Base-by-base conservation (phyloP, 53 echinoderm and acorn worm genomes). In the Echinarachnius parma region DNA sequence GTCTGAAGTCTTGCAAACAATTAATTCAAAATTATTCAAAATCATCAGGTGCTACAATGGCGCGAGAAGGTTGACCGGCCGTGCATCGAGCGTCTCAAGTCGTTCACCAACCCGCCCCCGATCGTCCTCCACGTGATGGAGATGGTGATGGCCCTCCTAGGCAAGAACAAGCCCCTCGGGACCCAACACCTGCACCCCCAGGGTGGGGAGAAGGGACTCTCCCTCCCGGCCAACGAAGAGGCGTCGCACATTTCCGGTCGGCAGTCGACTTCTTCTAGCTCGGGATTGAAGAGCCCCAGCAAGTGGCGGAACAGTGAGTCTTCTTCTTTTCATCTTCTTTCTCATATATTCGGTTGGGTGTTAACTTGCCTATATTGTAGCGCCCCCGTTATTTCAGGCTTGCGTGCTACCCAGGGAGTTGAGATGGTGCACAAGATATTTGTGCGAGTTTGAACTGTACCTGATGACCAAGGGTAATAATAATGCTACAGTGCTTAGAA, bases 41-140 rank as follows among this genome's bases (percentile, higher is more conserved):
- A 4, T 8, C 1, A 67, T 35, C 21, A 95, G 95, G 96, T 96
- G 1, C 46, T 77, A n/a, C 81, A 86, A 28, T 96, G 91, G 91
- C 58, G 77, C 35, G 87, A 87, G 53, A 91, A 86, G 48, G 96
- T 96, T 0, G 96, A 96, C 61, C 80, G 91, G 2, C 66, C 91
- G 50, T 91, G 96, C 65, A 91, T 96, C 24, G 91, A 91, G 81
- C 79, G 82, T 16, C 66, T 96, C 52, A 46, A 75, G 9, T 91
- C 91, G 32, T 96, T 84, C 78, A 84, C 88, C 70, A 90, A 95
- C 61, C 95, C 95, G 2, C 87, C 95, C 4, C 87, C 77, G 25
- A 96, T 96, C 29, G 91, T 91, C 14, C 85, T 87, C 0, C 96
- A 96, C 53, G 87, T 91, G 25, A 83, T 88, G 91, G 91, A 96